phyloP scores from a whole-genome alignment of 1,140 invertebrate species.

The Drosophila fuyamai region DNA sequence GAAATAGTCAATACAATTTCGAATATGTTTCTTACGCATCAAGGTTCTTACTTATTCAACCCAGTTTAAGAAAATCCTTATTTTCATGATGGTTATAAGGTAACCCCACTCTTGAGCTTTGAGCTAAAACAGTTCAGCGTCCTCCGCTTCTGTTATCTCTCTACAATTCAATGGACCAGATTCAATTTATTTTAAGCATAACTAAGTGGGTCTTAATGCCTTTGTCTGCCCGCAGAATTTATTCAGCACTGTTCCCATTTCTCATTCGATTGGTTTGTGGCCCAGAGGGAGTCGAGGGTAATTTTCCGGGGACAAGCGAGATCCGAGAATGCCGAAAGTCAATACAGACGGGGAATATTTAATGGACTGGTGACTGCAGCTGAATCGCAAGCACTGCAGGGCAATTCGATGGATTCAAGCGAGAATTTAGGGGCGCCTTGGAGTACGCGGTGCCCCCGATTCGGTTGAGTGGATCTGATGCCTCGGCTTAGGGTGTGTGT shows the following conservation, averaged over 20 bases:
- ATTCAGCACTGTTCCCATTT: conserved; percentile 7
- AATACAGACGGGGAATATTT: conserved; percentile 56
- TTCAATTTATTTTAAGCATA: conserved; percentile 19
- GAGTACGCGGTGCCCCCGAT: conserved; percentile 33
- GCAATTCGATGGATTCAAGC: conserved; percentile 2
- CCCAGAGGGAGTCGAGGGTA: conserved; percentile 13
- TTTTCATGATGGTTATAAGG: no score
- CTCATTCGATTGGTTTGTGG: conserved; percentile 9
- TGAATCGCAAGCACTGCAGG: conserved; percentile 37
- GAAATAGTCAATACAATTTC: background rate
- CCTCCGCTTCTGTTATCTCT: background rate
- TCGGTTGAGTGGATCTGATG: conserved; percentile 23
- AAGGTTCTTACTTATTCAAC: background rate
- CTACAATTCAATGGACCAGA: conserved; percentile 6
- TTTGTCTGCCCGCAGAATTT: conserved; percentile 14
- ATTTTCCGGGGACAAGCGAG: conserved; percentile 33
- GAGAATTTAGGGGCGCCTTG: conserved; percentile 20
- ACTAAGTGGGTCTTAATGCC: conserved; percentile 21
- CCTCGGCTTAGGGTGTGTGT: conserved; percentile 17
- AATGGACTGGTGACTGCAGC: conserved; percentile 44
- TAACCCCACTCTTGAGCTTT: background rate
- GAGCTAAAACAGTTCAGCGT: background rate
- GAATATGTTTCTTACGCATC: background rate
- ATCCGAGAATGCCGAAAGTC: conserved; percentile 21
- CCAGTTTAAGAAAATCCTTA: background rate